Evolutionary conservation across 2,797 vertebrate species (phyloP), one percentile per base, ranked within the genome.

Genomic region (Lepus oiostolus): DNA sequence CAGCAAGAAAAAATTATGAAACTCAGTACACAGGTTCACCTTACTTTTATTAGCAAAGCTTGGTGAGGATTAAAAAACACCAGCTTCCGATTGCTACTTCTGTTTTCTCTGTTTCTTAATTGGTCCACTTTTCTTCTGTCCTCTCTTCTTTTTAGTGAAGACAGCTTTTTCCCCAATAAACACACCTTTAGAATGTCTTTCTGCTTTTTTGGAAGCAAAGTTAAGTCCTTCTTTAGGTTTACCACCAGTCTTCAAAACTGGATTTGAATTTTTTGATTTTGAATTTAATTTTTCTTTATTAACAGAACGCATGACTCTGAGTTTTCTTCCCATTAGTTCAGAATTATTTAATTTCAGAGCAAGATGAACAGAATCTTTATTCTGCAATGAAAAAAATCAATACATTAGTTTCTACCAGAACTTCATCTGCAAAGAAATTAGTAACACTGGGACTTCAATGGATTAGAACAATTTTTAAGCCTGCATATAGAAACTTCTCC

Each of bases 311-410:
- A 98, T 97, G 93, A 99, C 98, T 97, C 98, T 95, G 7, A 99
- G 86, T 91, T 97, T 98, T 91, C 98, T 98, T 95, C 98, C 98
- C 98, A 98, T 94, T 65, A 99, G 96, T 75, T 98, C 96, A 7
- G 97, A 98, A 79, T 98, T 96, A 62, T 98, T 98, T 94, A 99
- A 97, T 75, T 98, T 98, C 93, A 99, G 96, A 91, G 98, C 98
- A 76, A 99, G 98, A 52, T 98, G 98, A 50, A 98, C 98, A 32
- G 98, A 98, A 93, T 99, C 98, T 7, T 88, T 98, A 54, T 97
- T 98, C 98, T 98, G 50, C 47, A 93, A 93, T 60, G 82, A 85
- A n/a, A 85, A 83, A 77, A 88, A 85, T 47, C 68, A 58, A 96
- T 3, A 80, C 4, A 47, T 7, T 2, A 77, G 2, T 82, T 65